Evolutionary conservation across 2,113 vertebrate species (phyloP), one percentile per base, ranked within the genome.

Genomic region (Cryptotis parvus): DNA sequence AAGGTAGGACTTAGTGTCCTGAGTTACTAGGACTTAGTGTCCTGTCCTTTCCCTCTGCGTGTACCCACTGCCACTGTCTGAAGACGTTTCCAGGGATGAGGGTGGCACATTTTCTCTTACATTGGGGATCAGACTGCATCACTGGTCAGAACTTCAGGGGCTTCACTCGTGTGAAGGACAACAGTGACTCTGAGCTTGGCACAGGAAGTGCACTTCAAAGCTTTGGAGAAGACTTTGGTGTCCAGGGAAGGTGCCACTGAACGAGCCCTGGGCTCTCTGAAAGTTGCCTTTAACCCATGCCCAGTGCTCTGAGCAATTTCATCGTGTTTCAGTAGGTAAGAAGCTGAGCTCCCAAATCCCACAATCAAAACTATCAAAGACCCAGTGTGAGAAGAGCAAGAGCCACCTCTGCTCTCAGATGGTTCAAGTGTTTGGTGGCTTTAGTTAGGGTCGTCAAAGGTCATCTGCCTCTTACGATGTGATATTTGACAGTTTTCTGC

Each of bases 391-490:
- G n/a, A n/a, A n/a, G n/a, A 39, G 37, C 61, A 86, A 65, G 58
- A 69, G 73, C n/a, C n/a, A n/a, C n/a, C n/a, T n/a, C 49, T 94
- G 78, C 70, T 63, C 85, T 52, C 79, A 29, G 27, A 65, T 91
- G 55, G 26, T 45, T 75, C 37, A 41, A 69, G 33, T 86, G 5
- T 31, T 79, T 49, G 65, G 43, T 80, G 61, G 79, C 82, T 94
- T 91, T 66, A n/a, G 83, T 76, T 75, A 77, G 33, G 70, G 58
- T 70, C 66, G 81, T 68, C 39, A 92, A 90, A 94, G 84, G 35
- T 79, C 83, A 89, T 37, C 52, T 16, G 82, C 18, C 55, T 58
- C 31, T 39, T 81, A 20, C 49, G 63, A 43, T 79, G 66, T 89
- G 82, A 22, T 86, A 84, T 85, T 78, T 61, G 29, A 83, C 22